Evolutionary conservation across 2,888 invertebrate genomes (phyloP).

Genomic region (Leptothorax acervorum): DNA sequence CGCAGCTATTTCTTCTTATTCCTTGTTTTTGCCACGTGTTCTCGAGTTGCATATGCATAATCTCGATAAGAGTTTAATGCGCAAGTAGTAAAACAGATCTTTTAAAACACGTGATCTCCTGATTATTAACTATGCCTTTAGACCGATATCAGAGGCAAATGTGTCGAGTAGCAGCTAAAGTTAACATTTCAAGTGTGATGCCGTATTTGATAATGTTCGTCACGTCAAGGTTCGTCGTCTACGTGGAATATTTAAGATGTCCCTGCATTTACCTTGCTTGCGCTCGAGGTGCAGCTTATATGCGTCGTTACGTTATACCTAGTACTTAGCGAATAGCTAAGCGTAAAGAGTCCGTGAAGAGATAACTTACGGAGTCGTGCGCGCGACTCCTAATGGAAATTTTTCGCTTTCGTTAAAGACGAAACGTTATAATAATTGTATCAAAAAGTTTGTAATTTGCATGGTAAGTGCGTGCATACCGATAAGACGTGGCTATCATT

Average conservation of each 20-base stretch:
- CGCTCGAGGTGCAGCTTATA: conserved; percentile 29
- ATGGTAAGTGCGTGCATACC: not conserved
- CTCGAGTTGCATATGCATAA: not conserved
- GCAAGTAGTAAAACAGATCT: conserved; percentile 10
- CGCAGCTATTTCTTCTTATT: not conserved
- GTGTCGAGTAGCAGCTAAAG: conserved; percentile 22
- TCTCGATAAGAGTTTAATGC: conserved; percentile 38
- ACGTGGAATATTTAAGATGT: conserved; percentile 51
- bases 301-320: conserved; percentile 28
- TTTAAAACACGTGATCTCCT: not conserved
- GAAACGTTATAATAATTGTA: not conserved
- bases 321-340: conserved; percentile 6
- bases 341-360: conserved; percentile 5
- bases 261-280: conserved; percentile 35
- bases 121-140: conserved; percentile 27
- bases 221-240: conserved; percentile 48
- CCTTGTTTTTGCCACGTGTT: conserved; percentile 18
- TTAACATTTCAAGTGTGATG: conserved; percentile 43
- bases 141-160: conserved; percentile 12
- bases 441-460: not conserved
- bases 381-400: not conserved
- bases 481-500: not conserved
- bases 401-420: not conserved
- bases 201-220: conserved; percentile 47
- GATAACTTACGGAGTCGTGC: not conserved